Evolutionary conservation across 2,888 invertebrate species (phyloP), one percentile per base, ranked within the genome.

Genomic region (Sesia apiformis): DNA sequence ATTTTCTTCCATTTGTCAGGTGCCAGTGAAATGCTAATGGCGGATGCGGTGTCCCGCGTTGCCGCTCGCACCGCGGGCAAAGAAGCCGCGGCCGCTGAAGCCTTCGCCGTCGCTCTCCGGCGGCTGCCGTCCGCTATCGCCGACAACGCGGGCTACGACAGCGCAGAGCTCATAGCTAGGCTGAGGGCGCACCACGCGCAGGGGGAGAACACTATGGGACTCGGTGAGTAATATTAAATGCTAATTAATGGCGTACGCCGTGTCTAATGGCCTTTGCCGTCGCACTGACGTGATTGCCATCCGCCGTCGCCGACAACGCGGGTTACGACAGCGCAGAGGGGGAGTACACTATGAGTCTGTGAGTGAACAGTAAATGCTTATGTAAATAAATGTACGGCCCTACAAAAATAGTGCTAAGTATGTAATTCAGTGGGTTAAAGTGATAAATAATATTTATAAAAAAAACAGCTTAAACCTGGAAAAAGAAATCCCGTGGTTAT

Each of bases 141-240:
- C 43, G 99, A 99, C 83, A 99, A 99, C 87, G 99, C 97, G 57
- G 99, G 99, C 57, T 98, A 96, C 78, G 99, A 99, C 90, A 98
- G 98, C 51, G 97, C 98, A 0, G 97, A 98, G 69, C 91, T 98
- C 59, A 91, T 99, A 55, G 94, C 97, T n/a, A 93, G 97, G 66
- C 91, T 99, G 58, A 90, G 98, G 61, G 98, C 99, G 5, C 92
- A 93, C 5, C 99, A 99, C 81, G 94, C 95, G 46, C 93, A 94
- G 66, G 96, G 96, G 53, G 92, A 95, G 58, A 81, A 78, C 62
- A 94, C 94, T 3, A 91, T 91, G 84, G 98, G 98, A 53, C 90
- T 98, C 7, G 92, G 95, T 95, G 72, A 87, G 91, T 42, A 42
- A 23, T 23, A 23, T 23, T 23, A 23, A 23, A 23, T 23, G 23